Evolutionary conservation across 2,888 invertebrate species (phyloP).

Genomic region (Slavum lentiscoides): DNA sequence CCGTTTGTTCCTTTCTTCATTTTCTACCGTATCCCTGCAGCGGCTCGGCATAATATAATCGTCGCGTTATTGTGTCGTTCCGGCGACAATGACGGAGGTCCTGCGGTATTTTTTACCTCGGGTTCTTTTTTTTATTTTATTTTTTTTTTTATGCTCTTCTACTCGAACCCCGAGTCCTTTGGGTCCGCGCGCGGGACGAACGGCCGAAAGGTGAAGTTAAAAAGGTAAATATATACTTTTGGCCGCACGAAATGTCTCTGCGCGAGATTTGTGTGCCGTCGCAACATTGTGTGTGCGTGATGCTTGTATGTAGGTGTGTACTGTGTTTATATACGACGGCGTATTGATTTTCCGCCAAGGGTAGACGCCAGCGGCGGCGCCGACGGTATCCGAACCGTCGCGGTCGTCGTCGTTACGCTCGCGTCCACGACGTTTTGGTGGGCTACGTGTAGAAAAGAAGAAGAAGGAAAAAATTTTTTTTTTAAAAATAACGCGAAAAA

Average conservation of each 20-base stretch:
- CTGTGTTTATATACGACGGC: background rate
- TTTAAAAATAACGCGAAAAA: too few species aligned
- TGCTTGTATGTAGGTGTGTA: background rate
- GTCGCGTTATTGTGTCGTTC: too few species aligned
- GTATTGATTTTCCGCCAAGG: slow-evolving; percentile 52
- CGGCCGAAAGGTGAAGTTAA: slow-evolving; percentile 17
- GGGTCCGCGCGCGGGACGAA: background rate
- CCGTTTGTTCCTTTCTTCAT: too few species aligned
- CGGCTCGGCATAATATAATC: too few species aligned
- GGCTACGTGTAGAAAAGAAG: background rate
- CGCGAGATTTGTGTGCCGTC: slow-evolving; percentile 36
- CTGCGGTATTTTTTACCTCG: too few species aligned
- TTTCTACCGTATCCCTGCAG: too few species aligned
- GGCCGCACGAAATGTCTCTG: slow-evolving; percentile 7
- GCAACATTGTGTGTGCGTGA: background rate
- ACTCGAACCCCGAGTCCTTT: background rate
- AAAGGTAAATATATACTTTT: slow-evolving; percentile 46
- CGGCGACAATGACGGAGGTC: too few species aligned
- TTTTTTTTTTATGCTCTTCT: too few species aligned
- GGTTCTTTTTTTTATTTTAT: too few species aligned
- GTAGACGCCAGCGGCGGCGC: slow-evolving; percentile 46
- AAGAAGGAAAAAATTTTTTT: background rate
- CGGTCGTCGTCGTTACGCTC: slow-evolving; percentile 19
- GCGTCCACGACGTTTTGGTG: background rate
- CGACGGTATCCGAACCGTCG: slow-evolving; percentile 41